Evolutionary conservation across 2,888 invertebrate genomes (phyloP).

Genomic region (Allygus modestus): DNA sequence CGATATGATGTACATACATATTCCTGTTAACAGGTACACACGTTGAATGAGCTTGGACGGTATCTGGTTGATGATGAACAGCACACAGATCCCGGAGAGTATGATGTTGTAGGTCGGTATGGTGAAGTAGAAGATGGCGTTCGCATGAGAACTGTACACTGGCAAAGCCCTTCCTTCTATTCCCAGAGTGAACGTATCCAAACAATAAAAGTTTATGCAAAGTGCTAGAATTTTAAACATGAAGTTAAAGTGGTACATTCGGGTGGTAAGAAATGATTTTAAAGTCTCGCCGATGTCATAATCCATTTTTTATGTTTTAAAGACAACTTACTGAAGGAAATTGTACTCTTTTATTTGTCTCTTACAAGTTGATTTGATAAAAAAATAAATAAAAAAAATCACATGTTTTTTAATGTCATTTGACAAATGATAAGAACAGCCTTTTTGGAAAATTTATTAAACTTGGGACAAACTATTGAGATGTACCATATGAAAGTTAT

Average conservation of each 20-base stretch:
- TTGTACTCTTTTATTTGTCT: too few relatives aligned
- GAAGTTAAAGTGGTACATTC: conserved; percentile 36
- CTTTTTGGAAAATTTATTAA: too few relatives aligned
- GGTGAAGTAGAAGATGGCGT: conserved; percentile 5
- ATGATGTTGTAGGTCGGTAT: conserved; percentile 31
- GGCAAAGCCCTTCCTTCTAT: background rate
- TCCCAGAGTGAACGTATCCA: background rate
- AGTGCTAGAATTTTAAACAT: conserved; percentile 24
- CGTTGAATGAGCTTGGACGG: conserved; percentile 12
- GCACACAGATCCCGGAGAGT: background rate
- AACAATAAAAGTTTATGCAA: conserved; percentile 21
- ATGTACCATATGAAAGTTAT: too few relatives aligned
- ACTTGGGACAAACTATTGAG: too few relatives aligned
- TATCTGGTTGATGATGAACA: conserved; percentile 21
- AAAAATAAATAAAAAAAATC: too few relatives aligned
- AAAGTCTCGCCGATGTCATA: background rate
- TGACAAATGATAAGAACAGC: too few relatives aligned
- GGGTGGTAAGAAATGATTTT: background rate
- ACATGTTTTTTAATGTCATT: too few relatives aligned
- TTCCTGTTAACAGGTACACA: conserved; percentile 1
- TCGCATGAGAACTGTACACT: background rate
- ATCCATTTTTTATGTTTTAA: background rate
- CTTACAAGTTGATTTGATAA: too few relatives aligned
- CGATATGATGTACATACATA: background rate
- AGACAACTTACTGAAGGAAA: background rate